Conservation (phyloP, 2,888 invertebrate genomes). For the Yponomeuta malinellus region DNA sequence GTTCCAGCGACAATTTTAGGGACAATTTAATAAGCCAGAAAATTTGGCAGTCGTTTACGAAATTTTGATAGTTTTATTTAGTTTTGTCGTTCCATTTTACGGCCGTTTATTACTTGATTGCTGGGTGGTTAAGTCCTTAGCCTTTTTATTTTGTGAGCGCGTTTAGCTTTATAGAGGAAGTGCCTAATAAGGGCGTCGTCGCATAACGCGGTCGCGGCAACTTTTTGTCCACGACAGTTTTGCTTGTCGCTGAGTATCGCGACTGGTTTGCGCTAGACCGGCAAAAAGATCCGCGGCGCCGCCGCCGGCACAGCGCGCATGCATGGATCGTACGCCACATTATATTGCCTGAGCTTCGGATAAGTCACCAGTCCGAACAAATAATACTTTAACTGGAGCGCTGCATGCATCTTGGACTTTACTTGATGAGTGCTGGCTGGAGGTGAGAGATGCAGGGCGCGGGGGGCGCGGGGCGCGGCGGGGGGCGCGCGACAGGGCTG, state of each 20-base stretch:
- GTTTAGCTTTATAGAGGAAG: slow-evolving; percentile 38
- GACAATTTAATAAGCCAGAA: slow-evolving; percentile 48
- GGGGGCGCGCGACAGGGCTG: slow-evolving; percentile 53
- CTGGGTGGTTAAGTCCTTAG: slow-evolving; percentile 34
- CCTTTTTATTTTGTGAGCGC: slow-evolving; percentile 27
- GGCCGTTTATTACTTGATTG: slow-evolving; percentile 33
- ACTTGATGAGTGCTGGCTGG: slow-evolving; percentile 53
- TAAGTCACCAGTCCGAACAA: neutral
- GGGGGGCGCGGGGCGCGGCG: slow-evolving; percentile 56
- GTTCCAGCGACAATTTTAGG: slow-evolving; percentile 62
- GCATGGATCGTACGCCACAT: slow-evolving; percentile 25
- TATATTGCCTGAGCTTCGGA: slow-evolving; percentile 36
- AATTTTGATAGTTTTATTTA: slow-evolving; percentile 43
- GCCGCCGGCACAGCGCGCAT: slow-evolving; percentile 10
- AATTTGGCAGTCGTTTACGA: slow-evolving; percentile 62
- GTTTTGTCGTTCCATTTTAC: slow-evolving; percentile 37
- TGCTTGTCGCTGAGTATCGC: slow-evolving; percentile 3
- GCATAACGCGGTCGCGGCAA: slow-evolving; percentile 1
- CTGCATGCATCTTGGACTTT: neutral
- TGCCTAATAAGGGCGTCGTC: slow-evolving; percentile 19
- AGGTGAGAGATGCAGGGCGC: slow-evolving; percentile 71
- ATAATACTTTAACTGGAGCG: neutral
- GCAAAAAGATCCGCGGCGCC: slow-evolving; percentile 15
- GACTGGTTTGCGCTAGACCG: slow-evolving; percentile 2
- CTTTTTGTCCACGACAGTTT: slow-evolving; percentile 10